phyloP scores from a whole-genome alignment of 2,113 vertebrate genomes.

The Macroglossus sobrinus region DNA sequence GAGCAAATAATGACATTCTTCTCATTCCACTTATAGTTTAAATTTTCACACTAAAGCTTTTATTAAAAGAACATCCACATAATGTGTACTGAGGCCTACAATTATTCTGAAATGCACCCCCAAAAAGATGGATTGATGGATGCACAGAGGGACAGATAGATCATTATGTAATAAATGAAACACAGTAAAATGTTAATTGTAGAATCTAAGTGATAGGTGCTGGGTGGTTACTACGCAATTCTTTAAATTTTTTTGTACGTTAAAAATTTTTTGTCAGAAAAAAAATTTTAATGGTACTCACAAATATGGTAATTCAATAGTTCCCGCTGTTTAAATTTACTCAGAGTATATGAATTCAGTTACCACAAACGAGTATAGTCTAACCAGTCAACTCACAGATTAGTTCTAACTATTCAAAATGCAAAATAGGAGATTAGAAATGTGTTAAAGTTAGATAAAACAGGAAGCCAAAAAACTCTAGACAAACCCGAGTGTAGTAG shows the following conservation, averaged over 20 bases:
- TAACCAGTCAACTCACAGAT: neutral
- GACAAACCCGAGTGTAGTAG: constrained; percentile 83
- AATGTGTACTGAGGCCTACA: neutral
- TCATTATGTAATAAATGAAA: neutral
- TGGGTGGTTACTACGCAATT: neutral
- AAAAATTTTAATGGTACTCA: neutral
- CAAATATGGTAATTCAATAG: neutral
- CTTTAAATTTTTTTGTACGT: neutral
- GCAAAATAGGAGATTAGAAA: constrained; percentile 26
- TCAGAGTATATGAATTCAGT: neutral
- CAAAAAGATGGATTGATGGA: neutral
- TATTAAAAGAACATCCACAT: neutral
- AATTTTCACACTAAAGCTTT: neutral
- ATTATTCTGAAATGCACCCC: neutral
- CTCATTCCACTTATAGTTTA: neutral
- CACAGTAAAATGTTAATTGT: neutral
- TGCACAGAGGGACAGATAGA: neutral
- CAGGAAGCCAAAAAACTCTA: neutral
- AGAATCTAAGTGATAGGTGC: neutral
- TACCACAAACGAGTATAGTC: neutral
- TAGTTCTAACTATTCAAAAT: constrained; percentile 52
- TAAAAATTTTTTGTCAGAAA: neutral
- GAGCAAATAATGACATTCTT: neutral
- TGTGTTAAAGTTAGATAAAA: constrained; percentile 7
- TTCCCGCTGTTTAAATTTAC: neutral